Base-by-base conservation (phyloP, 2,888 invertebrate species). In the Terebella lapidaria region DNA sequence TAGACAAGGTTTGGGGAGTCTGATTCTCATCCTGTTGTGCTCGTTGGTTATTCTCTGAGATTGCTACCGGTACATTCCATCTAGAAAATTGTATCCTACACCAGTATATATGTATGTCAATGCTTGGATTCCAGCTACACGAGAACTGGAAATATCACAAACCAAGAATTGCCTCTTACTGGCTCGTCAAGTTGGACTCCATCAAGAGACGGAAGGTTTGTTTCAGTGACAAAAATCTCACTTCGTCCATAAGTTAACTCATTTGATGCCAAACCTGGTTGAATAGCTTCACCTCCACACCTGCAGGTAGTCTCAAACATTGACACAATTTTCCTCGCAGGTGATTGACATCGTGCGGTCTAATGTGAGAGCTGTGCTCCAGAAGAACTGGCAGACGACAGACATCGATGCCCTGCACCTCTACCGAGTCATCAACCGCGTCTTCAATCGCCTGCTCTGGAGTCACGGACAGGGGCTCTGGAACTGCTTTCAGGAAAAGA, bases 101-200 rank as follows among this genome's bases (percentile, higher is more conserved):
- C n/a, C 42, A 35, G 42, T 35, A 35, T 35, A n/a, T 35, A 15
- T 35, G n/a, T 35, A n/a, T 15, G 42, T 15, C n/a, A 35, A 35
- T 15, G 10, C n/a, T 35, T 35, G 10, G n/a, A n/a, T 57, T 71
- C 4, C 68, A 78, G 78, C 58, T 79, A 30, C 70, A 75, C 70
- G 77, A 78, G 56, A 78, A 79, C 64, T 79, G 79, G 78, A 78
- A 77, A 59, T 76, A 73, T 57, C 77, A 80, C 67, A 80, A 80
- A 59, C 75, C 78, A 22, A 72, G 76, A 65, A 72, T 80, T 65
- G 79, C 79, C 3, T 77, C 78, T 1, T 81, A 80, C 63, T 81
- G 80, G 80, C 69, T 81, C 25, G 75, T 76, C 2, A 78, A 79
- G 58, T 67, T 81, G 45, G 80, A 80, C 63, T 74, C 78, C 24